A percentile compares a stretch with the other conserved stretches of the same genome.
phyloP scores from a whole-genome alignment of 2,113 vertebrate genomes.

The Pica pica region DNA sequence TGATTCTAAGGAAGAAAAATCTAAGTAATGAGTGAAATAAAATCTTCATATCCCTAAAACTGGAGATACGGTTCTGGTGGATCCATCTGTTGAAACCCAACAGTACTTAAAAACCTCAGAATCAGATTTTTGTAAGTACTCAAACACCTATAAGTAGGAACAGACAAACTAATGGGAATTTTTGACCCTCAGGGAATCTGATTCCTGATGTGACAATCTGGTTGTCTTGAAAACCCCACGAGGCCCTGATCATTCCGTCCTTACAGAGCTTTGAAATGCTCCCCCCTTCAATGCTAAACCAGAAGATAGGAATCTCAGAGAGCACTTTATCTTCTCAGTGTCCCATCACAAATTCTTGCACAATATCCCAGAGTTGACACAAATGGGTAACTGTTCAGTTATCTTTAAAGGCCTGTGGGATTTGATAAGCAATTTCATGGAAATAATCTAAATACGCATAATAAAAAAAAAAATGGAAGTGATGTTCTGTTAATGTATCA shows the following conservation, averaged over 20 bases:
- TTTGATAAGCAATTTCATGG: conserved; percentile 56
- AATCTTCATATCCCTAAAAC: background rate
- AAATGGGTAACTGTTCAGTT: conserved; percentile 60
- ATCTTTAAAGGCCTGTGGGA: conserved; percentile 48
- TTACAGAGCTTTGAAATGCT: background rate
- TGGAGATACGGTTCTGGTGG: background rate
- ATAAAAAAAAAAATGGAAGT: conserved; percentile 31
- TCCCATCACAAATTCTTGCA: conserved; percentile 48
- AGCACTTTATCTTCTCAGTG: background rate
- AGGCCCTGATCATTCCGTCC: background rate
- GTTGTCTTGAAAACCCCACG: background rate
- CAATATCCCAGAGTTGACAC: conserved; percentile 55
- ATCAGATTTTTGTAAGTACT: background rate
- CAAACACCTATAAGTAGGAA: background rate
- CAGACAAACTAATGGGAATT: background rate
- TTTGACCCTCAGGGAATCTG: background rate
- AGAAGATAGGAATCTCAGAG: background rate
- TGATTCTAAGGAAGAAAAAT: background rate
- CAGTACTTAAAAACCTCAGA: background rate
- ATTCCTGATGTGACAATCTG: background rate
- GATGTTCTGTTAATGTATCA: conserved; percentile 64
- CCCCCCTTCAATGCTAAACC: fast-evolving
- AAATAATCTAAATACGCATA: conserved; percentile 61
- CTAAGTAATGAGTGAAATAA: background rate
- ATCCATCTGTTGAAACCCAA: background rate